A percentile compares a stretch with the other conserved stretches of the same genome.
Evolutionary conservation across 1,140 invertebrate genomes (phyloP).

Genomic region (Drosophila triauraria): DNA sequence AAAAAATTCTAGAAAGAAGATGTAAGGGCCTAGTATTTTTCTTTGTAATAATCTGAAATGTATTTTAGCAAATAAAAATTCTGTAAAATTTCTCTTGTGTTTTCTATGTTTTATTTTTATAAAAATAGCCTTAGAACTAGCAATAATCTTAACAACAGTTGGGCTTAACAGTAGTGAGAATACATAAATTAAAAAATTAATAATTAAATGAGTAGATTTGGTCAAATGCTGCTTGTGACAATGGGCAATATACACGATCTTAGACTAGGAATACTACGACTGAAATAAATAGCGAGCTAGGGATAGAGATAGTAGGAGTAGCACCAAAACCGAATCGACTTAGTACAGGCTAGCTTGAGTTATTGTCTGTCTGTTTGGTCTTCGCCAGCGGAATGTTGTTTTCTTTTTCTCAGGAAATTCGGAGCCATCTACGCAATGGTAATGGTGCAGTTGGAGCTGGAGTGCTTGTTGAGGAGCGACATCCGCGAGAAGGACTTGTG

Average conservation of each 20-base stretch:
- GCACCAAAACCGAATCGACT: constrained; percentile 76
- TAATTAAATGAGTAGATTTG: constrained; percentile 67
- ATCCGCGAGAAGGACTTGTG: constrained; percentile 91
- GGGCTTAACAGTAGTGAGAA: constrained; percentile 42
- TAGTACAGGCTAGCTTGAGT: constrained; percentile 27
- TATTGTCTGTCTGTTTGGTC: constrained; percentile 75
- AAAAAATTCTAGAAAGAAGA: background rate
- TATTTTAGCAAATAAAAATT: background rate
- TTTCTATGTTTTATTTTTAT: constrained; percentile 59
- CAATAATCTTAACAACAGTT: constrained; percentile 60
- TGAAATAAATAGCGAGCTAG: constrained; percentile 51
- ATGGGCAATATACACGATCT: constrained; percentile 68
- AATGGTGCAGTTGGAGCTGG: constrained; percentile 84
- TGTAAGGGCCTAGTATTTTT: background rate
- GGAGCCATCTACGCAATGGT: constrained; percentile 67
- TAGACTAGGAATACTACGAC: constrained; percentile 33
- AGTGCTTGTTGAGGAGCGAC: constrained; percentile 96
- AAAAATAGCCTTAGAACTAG: constrained; percentile 56
- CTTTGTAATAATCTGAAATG: background rate
- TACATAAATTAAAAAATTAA: constrained; percentile 37
- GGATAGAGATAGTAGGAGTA: constrained; percentile 45
- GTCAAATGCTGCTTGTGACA: constrained; percentile 73
- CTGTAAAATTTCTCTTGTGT: constrained; percentile 25
- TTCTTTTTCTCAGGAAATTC: background rate
- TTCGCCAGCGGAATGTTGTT: constrained; percentile 79